These are phyloP conservation scores for Cinclus cinclus DNA, from an alignment of 2,113 vertebrate genomes.

Conservation along the genomic window DNA sequence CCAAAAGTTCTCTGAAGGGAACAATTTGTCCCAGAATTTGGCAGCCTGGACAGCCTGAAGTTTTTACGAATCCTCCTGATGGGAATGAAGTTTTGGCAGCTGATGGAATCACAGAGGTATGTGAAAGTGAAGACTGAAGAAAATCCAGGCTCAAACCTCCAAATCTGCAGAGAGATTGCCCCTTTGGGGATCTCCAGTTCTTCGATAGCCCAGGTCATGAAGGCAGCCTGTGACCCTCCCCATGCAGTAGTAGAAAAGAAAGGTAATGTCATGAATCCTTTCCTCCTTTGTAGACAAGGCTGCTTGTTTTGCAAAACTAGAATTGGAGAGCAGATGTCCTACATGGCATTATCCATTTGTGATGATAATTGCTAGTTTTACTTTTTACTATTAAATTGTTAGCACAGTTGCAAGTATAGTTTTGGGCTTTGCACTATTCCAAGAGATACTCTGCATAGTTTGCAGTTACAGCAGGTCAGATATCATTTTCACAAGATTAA, in stretches of 20 bases:
- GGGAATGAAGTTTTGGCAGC: slow-evolving; percentile 51
- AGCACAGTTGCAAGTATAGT: background rate
- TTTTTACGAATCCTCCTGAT: slow-evolving; percentile 32
- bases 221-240: background rate
- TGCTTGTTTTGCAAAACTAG: background rate
- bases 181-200: slow-evolving; percentile 44
- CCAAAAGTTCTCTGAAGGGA: slow-evolving; percentile 51
- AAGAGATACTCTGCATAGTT: background rate
- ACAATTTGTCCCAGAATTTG: slow-evolving; percentile 62
- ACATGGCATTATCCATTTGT: background rate
- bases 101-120: slow-evolving; percentile 28
- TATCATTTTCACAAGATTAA: background rate
- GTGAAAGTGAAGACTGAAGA: slow-evolving; percentile 44
- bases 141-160: slow-evolving; percentile 17
- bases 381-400: background rate
- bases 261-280: background rate
- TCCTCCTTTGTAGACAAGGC: background rate
- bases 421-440: background rate
- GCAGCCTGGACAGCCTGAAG: slow-evolving; percentile 24
- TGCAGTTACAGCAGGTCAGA: background rate
- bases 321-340: background rate
- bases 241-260: background rate
- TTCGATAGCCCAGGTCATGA: slow-evolving; percentile 7
- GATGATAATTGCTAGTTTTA: background rate
- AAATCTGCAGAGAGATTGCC: slow-evolving; percentile 46